These are phyloP conservation scores for Laticauda laticaudata DNA, from an alignment of 2,113 vertebrate species.

Conservation along the genomic window DNA sequence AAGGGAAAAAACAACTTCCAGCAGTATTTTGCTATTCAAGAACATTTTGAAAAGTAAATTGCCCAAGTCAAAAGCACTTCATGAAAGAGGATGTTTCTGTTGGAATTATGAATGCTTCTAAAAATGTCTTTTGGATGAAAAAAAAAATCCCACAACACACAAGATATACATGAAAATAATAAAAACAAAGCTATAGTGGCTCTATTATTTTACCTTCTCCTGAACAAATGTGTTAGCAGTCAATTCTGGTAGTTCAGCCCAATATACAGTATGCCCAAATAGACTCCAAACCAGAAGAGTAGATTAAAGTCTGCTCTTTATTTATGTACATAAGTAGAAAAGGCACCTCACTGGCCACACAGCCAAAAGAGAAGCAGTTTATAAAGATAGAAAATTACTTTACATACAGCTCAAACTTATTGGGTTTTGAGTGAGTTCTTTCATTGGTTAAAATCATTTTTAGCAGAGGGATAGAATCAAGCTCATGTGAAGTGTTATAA, in stretches of 20 bases:
- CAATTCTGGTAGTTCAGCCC: neutral
- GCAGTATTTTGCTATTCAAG: neutral
- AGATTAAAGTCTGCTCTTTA: neutral
- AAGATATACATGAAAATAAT: neutral
- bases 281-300: neutral
- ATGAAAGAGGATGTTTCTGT: neutral
- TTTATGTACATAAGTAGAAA: neutral
- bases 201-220: neutral
- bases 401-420: neutral
- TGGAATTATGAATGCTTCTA: neutral
- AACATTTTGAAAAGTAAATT: neutral
- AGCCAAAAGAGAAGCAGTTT: too few species aligned
- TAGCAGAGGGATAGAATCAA: too few species aligned
- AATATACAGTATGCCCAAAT: neutral
- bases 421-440: too few species aligned
- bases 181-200: neutral
- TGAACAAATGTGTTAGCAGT: neutral
- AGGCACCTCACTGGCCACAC: neutral
- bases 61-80: neutral
- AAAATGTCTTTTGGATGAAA: neutral
- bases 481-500: too few species aligned
- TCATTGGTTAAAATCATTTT: too few species aligned
- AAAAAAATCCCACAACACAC: neutral
- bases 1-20: neutral
- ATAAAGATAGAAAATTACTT: neutral